Evolutionary conservation across 2,888 invertebrate genomes (phyloP), one percentile per base, ranked within the genome.

Genomic region (Acronicta aceris): DNA sequence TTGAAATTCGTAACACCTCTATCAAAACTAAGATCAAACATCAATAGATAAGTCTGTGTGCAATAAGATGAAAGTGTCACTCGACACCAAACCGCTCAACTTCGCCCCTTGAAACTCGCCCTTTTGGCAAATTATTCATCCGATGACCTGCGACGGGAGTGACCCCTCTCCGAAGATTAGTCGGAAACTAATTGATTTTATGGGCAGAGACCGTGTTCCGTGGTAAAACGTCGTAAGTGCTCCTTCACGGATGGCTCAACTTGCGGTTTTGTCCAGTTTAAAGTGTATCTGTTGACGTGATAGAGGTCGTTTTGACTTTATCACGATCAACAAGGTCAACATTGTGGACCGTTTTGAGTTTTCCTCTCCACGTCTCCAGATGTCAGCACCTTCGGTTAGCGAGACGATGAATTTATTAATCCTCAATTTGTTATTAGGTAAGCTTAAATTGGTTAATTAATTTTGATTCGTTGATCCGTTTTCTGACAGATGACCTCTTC

Each of bases 151-250:
- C 68, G 81, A 79, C 73, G 81, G 74, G 63, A 79, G 82, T 83
- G 83, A 84, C 85, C 87, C 78, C 81, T 81, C 69, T 76, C 81
- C 81, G 81, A 81, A 85, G 85, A 89, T 89, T 89, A 88, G 85
- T 85, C 81, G 78, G 79, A 84, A 84, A 83, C 85, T 89, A 88
- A 89, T 89, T 89, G 87, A 88, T 89, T 88, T 83, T 78, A 83
- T 78, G 81, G 78, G 65, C 65, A 73, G 63, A 41, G 38, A 47
- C 41, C 49, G 46, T 17, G 54, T 41, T 33, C 6, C 60, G 49
- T 65, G 36, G 38, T 76, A 71, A 74, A 66, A 76, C 57, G 46
- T 59, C 53, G 67, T 71, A 75, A 76, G 72, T 68, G 76, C 68
- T 71, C 50, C 64, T 69, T 74, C 73, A 71, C 68, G 76, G 66